Percentiles rank a stretch among this genome's conserved stretches.
These are phyloP conservation scores for Platichthys flesus DNA, from an alignment of 2,113 vertebrate genomes.

Conservation along the genomic window DNA sequence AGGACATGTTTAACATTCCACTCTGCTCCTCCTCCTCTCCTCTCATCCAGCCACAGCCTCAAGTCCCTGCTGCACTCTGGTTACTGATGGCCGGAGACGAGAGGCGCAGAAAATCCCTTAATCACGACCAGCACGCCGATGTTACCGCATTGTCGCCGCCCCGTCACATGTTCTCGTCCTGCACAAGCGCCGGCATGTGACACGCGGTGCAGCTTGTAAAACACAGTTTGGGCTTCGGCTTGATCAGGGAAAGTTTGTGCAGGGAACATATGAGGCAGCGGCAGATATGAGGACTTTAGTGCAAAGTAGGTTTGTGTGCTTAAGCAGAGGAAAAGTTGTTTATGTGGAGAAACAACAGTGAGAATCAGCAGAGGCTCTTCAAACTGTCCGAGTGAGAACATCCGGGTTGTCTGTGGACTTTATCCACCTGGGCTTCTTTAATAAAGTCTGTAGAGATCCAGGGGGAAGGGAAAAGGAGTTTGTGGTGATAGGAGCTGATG, in stretches of 20 bases:
- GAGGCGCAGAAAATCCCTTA: slow-evolving; percentile 58
- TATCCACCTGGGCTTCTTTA: too few species aligned
- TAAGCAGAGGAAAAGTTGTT: too few species aligned
- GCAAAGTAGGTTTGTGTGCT: too few species aligned
- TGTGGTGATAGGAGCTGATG: too few species aligned
- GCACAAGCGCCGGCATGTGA: neutral
- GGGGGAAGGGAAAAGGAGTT: too few species aligned
- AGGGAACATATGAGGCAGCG: too few species aligned
- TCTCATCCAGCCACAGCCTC: slow-evolving; percentile 75
- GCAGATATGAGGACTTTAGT: too few species aligned
- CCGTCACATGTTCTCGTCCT: neutral
- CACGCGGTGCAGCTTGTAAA: too few species aligned
- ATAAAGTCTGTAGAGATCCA: too few species aligned
- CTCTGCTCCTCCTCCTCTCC: slow-evolving; percentile 74
- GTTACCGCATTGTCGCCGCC: slow-evolving; percentile 51
- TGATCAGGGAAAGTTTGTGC: too few species aligned
- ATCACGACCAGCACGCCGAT: slow-evolving; percentile 54
- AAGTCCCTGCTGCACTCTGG: slow-evolving; percentile 72
- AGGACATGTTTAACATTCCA: slow-evolving; percentile 84
- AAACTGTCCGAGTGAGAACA: neutral
- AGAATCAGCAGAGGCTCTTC: neutral
- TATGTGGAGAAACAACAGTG: neutral
- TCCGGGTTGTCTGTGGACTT: too few species aligned
- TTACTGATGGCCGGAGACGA: slow-evolving; percentile 72
- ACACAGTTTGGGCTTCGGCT: too few species aligned